A percentile compares a stretch with the other conserved stretches of the same genome.
These are phyloP conservation scores for Huso huso DNA, from an alignment of 2,797 vertebrate species.

Conservation along the genomic window DNA sequence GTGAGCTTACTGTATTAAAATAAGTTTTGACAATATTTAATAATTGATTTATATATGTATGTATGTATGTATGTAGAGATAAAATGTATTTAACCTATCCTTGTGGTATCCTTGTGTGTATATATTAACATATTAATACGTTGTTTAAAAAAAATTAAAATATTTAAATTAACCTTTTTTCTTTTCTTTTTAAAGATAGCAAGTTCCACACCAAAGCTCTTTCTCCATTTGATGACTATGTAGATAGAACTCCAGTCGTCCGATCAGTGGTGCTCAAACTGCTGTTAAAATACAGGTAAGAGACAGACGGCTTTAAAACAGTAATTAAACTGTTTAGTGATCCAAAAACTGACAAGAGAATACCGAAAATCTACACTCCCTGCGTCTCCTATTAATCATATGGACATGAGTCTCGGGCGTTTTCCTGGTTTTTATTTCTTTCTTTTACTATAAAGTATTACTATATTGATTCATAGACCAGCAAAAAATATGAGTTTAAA, in stretches of 20 bases:
- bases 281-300: conserved; percentile 88
- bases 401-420: no score
- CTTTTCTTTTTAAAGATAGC: conserved; percentile 33
- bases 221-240: conserved; percentile 82
- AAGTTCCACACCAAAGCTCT: conserved; percentile 68
- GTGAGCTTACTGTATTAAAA: conserved; percentile 23
- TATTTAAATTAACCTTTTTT: conserved; percentile 1
- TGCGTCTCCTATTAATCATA: no score
- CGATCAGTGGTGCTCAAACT: conserved; percentile 89
- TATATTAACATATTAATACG: not conserved
- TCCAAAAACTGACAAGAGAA: no score
- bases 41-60: not conserved
- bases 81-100: no score
- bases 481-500: no score
- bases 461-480: no score
- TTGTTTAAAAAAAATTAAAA: not conserved
- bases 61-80: not conserved
- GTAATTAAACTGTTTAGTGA: no score
- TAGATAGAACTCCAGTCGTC: conserved; percentile 83
- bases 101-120: not conserved
- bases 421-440: not conserved
- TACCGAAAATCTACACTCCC: no score
- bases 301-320: not conserved
- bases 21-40: not conserved
- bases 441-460: not conserved